Evolutionary conservation across 1,140 invertebrate genomes (phyloP).

Genomic region (Zaprionus vittiger): DNA sequence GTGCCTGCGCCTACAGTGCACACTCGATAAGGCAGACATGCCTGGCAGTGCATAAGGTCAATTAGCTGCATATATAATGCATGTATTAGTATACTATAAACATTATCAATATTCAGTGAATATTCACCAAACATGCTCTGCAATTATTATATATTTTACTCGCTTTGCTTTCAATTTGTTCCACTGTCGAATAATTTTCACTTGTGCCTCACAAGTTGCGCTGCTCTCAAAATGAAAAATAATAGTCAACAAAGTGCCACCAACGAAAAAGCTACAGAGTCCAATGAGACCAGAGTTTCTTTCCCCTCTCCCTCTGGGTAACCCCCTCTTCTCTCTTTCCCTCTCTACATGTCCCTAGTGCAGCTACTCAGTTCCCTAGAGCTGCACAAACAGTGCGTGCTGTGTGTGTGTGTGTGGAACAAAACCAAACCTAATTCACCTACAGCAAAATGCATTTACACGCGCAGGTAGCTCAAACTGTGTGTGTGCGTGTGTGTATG

Average conservation of each 20-base stretch:
- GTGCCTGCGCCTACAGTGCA: conserved; percentile 31
- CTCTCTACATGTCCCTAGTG: not conserved
- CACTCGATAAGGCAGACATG: not conserved
- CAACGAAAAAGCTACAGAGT: conserved; percentile 67
- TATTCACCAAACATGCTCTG: too few species aligned
- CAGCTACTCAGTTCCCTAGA: not conserved
- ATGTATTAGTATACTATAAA: too few species aligned
- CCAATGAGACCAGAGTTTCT: conserved; percentile 28
- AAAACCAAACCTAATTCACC: conserved; percentile 45
- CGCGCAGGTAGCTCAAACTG: conserved; percentile 57
- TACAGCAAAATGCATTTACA: conserved; percentile 63
- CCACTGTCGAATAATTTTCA: conserved; percentile 63
- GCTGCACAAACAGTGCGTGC: conserved; percentile 2
- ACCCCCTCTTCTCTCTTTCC: not conserved
- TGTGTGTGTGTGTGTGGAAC: not conserved
- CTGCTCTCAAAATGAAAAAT: conserved; percentile 72
- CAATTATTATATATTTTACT: not conserved
- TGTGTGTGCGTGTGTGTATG: conserved; percentile 15
- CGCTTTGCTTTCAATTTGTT: not conserved
- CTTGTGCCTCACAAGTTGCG: conserved; percentile 38
- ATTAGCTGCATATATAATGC: too few species aligned
- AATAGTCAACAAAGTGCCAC: conserved; percentile 78
- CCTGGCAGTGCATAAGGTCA: not conserved
- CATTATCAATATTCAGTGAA: too few species aligned
- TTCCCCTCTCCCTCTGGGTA: not conserved